Evolutionary conservation across 2,113 vertebrate genomes (phyloP).

Genomic region (Symphodus melops): DNA sequence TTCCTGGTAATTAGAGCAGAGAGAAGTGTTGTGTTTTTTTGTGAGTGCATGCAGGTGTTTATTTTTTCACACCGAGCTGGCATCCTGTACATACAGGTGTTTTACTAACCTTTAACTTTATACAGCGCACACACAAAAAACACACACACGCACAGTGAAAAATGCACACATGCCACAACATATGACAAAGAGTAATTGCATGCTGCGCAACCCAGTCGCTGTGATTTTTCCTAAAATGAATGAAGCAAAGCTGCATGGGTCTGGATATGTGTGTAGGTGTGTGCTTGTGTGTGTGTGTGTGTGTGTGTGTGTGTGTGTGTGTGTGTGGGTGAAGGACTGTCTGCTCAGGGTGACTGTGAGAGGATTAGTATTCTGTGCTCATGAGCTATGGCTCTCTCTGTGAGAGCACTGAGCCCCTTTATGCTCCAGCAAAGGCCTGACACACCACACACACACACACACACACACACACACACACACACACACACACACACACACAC

Average conservation of each 20-base stretch:
- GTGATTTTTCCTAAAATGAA: constrained; percentile 40
- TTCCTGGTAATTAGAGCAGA: constrained; percentile 74
- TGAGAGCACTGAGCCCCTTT: constrained; percentile 80
- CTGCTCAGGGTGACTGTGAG: constrained; percentile 63
- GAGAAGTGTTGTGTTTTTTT: constrained; percentile 32
- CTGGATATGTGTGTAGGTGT: background rate
- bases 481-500: constrained; percentile 34
- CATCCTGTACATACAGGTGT: constrained; percentile 60
- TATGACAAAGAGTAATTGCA: constrained; percentile 53
- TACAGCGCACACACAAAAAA: background rate
- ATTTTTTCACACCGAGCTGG: constrained; percentile 51
- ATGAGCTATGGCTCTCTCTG: constrained; percentile 66
- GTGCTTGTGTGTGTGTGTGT: background rate
- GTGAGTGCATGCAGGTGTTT: constrained; percentile 54
- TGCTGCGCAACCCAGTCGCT: constrained; percentile 6
- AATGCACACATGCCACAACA: constrained; percentile 19
- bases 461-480: constrained; percentile 34
- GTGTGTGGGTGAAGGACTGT: constrained; percentile 21
- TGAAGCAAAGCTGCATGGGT: constrained; percentile 18
- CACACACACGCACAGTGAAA: constrained; percentile 25
- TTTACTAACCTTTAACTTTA: constrained; percentile 55
- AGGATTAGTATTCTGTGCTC: constrained; percentile 80
- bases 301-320: background rate
- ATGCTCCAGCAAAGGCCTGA: constrained; percentile 64
- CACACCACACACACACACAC: constrained; percentile 32